These are phyloP conservation scores for Hippoglossus stenolepis DNA, from an alignment of 2,113 vertebrate species.

Conservation along the genomic window DNA sequence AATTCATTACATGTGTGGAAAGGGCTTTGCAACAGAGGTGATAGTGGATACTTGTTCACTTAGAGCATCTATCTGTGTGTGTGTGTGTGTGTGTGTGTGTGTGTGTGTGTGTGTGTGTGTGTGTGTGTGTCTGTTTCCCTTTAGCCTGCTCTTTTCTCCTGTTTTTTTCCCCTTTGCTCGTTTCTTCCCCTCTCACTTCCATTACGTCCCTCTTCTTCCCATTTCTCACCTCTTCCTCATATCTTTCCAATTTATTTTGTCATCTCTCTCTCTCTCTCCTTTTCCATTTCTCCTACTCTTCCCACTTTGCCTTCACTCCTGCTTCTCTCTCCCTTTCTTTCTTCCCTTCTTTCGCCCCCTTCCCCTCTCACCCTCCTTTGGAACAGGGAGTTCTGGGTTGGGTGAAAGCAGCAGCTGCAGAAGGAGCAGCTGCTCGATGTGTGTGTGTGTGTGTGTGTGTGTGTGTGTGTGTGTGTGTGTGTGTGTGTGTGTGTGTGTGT, in stretches of 20 bases:
- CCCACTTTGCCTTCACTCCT: conserved; percentile 39
- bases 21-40: conserved; percentile 11
- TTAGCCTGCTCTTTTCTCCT: conserved; percentile 18
- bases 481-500: neutral
- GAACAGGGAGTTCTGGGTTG: conserved; percentile 73
- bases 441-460: conserved; percentile 36
- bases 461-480: conserved; percentile 1
- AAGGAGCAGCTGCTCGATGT: conserved; percentile 77
- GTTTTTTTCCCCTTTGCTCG: conserved; percentile 2
- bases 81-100: neutral
- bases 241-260: conserved; percentile 74
- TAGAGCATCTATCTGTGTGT: neutral
- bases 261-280: conserved; percentile 36
- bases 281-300: conserved; percentile 47
- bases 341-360: conserved; percentile 5
- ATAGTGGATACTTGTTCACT: conserved; percentile 49
- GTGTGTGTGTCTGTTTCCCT: conserved; percentile 1
- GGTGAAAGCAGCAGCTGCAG: conserved; percentile 79
- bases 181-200: conserved; percentile 47
- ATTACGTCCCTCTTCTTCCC: conserved; percentile 42
- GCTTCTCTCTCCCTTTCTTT: conserved; percentile 9
- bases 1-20: neutral
- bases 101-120: neutral
- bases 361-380: conserved; percentile 54
- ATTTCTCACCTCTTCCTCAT: conserved; percentile 64